A percentile compares a stretch with the other conserved stretches of the same genome.
Evolutionary conservation across 2,113 vertebrate species (phyloP).

Genomic region (Bubalus kerabau): DNA sequence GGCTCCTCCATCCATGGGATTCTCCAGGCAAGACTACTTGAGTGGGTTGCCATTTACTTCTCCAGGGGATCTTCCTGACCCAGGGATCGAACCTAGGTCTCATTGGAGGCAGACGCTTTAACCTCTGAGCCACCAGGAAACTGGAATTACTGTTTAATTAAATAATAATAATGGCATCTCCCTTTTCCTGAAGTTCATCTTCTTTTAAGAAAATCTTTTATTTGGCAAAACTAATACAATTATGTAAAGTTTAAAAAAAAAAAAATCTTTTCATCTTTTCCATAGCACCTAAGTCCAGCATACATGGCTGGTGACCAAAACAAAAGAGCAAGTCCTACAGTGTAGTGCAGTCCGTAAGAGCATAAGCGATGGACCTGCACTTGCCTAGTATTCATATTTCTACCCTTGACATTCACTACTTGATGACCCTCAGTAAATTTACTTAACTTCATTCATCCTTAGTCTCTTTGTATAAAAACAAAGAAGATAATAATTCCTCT

Average conservation of each 20-base stretch:
- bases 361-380: too few species aligned
- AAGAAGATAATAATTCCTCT: not conserved
- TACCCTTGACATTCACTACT: not conserved
- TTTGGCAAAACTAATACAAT: too few species aligned
- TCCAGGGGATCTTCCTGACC: too few species aligned
- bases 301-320: not conserved
- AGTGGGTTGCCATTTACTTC: too few species aligned
- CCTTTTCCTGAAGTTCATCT: not conserved
- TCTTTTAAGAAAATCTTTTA: not conserved
- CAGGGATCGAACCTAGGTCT: fast-evolving
- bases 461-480: not conserved
- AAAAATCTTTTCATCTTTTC: not conserved
- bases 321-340: not conserved
- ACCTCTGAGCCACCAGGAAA: too few species aligned
- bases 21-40: not conserved
- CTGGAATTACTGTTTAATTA: not conserved
- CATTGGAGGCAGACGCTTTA: too few species aligned
- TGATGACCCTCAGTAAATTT: not conserved
- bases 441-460: not conserved
- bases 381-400: not conserved
- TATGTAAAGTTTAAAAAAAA: too few species aligned
- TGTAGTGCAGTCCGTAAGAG: not conserved
- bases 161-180: not conserved
- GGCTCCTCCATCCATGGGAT: not conserved
- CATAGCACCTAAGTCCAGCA: not conserved